A percentile compares a stretch with the other conserved stretches of the same genome.
Evolutionary conservation across 2,888 invertebrate species (phyloP).

Genomic region (Drosophila algonquin): DNA sequence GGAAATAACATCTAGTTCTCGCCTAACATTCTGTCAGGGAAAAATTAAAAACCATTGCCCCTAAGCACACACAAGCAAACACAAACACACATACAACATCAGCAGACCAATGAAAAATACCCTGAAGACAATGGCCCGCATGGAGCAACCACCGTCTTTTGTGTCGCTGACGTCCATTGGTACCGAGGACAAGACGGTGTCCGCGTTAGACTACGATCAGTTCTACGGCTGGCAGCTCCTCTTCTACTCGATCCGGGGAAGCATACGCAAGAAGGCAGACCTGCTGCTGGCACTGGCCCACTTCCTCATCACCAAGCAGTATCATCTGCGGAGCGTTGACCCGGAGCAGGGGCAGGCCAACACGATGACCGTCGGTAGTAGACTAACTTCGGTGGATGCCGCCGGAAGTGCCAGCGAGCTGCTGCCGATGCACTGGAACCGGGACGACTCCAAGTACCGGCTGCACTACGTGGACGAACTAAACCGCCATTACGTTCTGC

Average conservation of each 20-base stretch:
- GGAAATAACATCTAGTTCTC: too few relatives aligned
- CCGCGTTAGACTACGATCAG: background rate
- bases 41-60: background rate
- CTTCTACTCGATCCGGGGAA: background rate
- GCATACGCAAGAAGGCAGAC: constrained; percentile 15
- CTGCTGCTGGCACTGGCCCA: constrained; percentile 24
- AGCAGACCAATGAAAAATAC: too few relatives aligned
- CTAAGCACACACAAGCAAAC: background rate
- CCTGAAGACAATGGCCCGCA: too few relatives aligned
- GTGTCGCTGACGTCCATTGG: background rate
- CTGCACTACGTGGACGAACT: constrained; percentile 16
- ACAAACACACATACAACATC: background rate
- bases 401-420: constrained; percentile 1
- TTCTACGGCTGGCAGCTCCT: constrained; percentile 3
- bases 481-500: constrained; percentile 5
- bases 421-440: constrained; percentile 25
- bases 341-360: background rate
- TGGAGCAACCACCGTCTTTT: background rate
- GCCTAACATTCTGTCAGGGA: too few relatives aligned
- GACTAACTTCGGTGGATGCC: too few relatives aligned
- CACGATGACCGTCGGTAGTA: background rate
- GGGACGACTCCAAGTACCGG: constrained; percentile 10
- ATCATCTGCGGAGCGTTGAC: constrained; percentile 11
- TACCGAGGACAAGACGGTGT: background rate
- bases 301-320: constrained; percentile 27